Base-by-base conservation (phyloP, 2,888 invertebrate genomes). In the Cheilosia impressa region DNA sequence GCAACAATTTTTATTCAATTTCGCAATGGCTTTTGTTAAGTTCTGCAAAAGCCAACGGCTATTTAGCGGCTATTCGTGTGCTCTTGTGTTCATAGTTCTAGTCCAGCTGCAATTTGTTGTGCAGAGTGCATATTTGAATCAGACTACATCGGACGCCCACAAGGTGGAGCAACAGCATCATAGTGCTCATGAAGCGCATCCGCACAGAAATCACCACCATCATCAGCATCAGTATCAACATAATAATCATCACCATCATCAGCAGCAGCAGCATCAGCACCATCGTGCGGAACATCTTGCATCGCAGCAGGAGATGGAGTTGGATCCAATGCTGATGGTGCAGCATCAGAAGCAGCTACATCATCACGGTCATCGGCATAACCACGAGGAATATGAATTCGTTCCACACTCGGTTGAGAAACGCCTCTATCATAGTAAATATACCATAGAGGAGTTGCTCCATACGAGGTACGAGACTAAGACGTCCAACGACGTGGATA, bases 401-500 rank as follows among this genome's bases (percentile, higher is more conserved):
- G 43, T 66, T 80, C 53, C 52, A 53, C 45, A 45, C 60, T 27
- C 73, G 72, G 87, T 76, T 87, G 72, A n/a, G 57, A 84, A 87
- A 72, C 90, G 88, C 34, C 88, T 88, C 47, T 90, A 91, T 88
- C 90, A 88, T 72, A 92, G 91, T 89, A 92, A 91, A 88, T 96
- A 94, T 90, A 95, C 95, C 69, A 94, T 95, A 90, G 95, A 96
- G 31, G 95, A 96, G 90, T 92, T 97, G 87, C 91, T 95, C 89
- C 93, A 92, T 71, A 93, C 92, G 72, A 93, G 93, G 87, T 97
- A 96, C 89, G 94, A 95, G 57, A 93, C 93, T 83, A 95, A 95
- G 90, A 94, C 95, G 80, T 96, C 96, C 55, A 93, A 94, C 87
- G 97, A 97, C 91, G 92, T 96, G 87, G 96, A 97, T 91, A 93